phyloP scores from a whole-genome alignment of 2,797 vertebrate species.

The Psittacula echo region DNA sequence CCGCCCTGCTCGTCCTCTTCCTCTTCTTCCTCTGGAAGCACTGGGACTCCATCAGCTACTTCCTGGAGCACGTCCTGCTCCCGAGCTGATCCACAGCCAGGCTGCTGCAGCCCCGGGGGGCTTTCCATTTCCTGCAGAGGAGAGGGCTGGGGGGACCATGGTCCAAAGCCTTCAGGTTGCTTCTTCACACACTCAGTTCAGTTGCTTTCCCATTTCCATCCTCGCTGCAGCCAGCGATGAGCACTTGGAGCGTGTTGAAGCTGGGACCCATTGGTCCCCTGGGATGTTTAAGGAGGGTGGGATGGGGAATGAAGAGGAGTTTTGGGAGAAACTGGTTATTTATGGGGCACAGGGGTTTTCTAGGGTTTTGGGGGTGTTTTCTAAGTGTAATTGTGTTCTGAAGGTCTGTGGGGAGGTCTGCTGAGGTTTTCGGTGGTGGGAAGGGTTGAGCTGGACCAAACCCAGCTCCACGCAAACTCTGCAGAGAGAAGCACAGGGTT shows the following conservation, averaged over 20 bases:
- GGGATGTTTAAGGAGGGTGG: background rate
- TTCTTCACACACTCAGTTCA: background rate
- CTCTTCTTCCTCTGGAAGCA: constrained; percentile 96
- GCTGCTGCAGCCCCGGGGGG: background rate
- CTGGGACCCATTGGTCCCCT: background rate
- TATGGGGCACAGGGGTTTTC: background rate
- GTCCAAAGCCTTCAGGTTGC: background rate
- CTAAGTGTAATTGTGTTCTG: background rate
- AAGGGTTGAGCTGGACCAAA: constrained; percentile 26
- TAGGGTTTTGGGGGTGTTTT: background rate
- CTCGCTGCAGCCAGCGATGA: background rate
- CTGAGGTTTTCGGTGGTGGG: background rate
- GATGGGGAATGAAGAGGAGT: background rate
- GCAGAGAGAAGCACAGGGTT: background rate
- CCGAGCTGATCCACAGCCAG: constrained; percentile 83
- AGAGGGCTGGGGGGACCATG: background rate
- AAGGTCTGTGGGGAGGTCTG: background rate
- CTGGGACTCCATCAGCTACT: constrained; percentile 88
- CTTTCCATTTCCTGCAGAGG: background rate
- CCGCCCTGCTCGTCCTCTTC: constrained; percentile 87
- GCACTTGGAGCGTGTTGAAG: background rate
- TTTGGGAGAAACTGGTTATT: background rate
- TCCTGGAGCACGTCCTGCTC: constrained; percentile 89
- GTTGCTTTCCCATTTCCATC: background rate
- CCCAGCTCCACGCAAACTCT: background rate